Percentiles rank a stretch among this genome's conserved stretches.
phyloP scores from a whole-genome alignment of 2,888 invertebrate species.

The Hofmannophila pseudospretella region DNA sequence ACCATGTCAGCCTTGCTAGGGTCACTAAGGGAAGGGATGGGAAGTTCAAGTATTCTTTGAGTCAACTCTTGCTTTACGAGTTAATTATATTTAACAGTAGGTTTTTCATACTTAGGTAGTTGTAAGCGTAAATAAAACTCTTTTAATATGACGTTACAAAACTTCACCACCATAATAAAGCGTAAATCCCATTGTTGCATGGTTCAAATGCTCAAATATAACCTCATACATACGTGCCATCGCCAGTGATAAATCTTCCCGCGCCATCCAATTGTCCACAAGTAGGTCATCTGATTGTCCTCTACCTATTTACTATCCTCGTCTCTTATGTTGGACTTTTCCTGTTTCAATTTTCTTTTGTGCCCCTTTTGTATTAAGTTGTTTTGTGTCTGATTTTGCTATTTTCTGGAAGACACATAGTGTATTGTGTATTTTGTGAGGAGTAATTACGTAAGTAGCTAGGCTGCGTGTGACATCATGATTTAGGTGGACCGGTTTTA shows the following conservation, averaged over 20 bases:
- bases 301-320: slow-evolving; percentile 52
- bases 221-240: slow-evolving; percentile 28
- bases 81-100: too few species aligned
- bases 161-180: slow-evolving; percentile 16
- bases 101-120: too few species aligned
- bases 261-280: slow-evolving; percentile 63
- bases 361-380: slow-evolving; percentile 58
- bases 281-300: slow-evolving; percentile 68
- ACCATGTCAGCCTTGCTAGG: too few species aligned
- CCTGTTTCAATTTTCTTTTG: slow-evolving; percentile 66
- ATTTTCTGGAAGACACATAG: slow-evolving; percentile 19
- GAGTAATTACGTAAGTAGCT: slow-evolving; percentile 11
- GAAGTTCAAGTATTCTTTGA: too few species aligned
- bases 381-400: slow-evolving; percentile 44
- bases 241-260: slow-evolving; percentile 56
- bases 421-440: slow-evolving; percentile 26
- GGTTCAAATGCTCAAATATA: slow-evolving; percentile 32
- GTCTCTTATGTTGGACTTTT: slow-evolving; percentile 50
- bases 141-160: too few species aligned
- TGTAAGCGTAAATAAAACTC: too few species aligned
- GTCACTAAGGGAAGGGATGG: too few species aligned
- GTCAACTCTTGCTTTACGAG: too few species aligned
- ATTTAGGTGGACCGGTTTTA: too few species aligned
- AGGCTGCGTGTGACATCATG: not conserved
- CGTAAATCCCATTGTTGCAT: slow-evolving; percentile 27